These are phyloP conservation scores for Neolamprologus tretocephalus DNA, from an alignment of 2,113 vertebrate species.

Conservation along the genomic window DNA sequence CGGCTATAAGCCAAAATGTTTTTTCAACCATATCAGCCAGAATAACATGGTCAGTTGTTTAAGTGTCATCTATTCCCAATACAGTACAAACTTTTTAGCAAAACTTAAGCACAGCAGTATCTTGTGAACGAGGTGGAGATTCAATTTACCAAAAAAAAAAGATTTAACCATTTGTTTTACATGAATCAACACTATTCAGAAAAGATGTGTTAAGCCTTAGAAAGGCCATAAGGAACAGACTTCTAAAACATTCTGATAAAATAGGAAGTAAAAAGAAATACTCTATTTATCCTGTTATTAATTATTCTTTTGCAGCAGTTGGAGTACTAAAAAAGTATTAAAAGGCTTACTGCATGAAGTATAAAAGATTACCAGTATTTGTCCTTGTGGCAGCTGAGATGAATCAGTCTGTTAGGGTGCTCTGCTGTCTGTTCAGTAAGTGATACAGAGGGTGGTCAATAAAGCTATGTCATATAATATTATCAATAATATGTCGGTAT, in stretches of 20 bases:
- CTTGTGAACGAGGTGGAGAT: background rate
- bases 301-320: background rate
- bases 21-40: background rate
- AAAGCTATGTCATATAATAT: background rate
- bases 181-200: background rate
- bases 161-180: background rate
- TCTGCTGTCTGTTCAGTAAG: background rate
- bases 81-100: background rate
- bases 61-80: background rate
- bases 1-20: background rate
- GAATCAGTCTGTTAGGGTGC: background rate
- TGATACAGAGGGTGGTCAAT: background rate
- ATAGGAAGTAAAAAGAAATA: background rate
- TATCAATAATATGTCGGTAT: background rate
- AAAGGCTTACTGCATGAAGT: background rate
- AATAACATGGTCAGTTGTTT: background rate
- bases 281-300: background rate
- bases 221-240: background rate
- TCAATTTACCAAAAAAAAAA: background rate
- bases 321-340: background rate
- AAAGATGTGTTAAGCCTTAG: background rate
- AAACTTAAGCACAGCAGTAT: background rate
- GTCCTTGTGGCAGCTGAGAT: background rate
- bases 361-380: background rate
- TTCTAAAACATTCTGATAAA: background rate